A percentile compares a stretch with the other conserved stretches of the same genome.
These are phyloP conservation scores for Baronia brevicornis DNA, from an alignment of 2,888 invertebrate genomes.

Conservation along the genomic window DNA sequence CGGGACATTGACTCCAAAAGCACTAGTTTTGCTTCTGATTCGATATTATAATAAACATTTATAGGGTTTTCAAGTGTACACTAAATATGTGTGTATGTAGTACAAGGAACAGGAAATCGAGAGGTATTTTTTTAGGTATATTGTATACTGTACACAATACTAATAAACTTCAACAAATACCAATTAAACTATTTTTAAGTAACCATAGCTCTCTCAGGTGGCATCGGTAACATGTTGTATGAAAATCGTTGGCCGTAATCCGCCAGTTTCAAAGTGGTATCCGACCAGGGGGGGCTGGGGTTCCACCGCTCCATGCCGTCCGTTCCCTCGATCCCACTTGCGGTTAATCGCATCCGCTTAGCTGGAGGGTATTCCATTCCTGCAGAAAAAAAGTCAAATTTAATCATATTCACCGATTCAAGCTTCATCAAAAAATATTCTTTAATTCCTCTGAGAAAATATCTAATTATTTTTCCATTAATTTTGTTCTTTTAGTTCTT, in stretches of 20 bases:
- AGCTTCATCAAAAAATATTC: background rate
- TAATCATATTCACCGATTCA: too few species aligned
- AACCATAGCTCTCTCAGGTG: constrained; percentile 79
- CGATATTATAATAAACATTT: too few species aligned
- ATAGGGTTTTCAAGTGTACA: too few species aligned
- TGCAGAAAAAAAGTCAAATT: constrained; percentile 21
- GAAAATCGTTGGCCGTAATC: constrained; percentile 87
- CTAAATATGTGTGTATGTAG: too few species aligned
- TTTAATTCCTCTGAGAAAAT: too few species aligned
- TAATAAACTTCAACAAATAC: background rate
- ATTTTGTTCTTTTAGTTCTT: too few species aligned
- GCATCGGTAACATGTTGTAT: constrained; percentile 80
- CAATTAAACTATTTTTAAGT: constrained; percentile 35
- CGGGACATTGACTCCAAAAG: too few species aligned
- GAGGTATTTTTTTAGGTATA: too few species aligned
- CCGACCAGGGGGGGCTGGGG: constrained; percentile 91
- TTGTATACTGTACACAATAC: background rate
- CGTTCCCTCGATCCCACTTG: constrained; percentile 61
- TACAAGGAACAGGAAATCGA: too few species aligned
- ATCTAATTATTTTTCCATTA: too few species aligned
- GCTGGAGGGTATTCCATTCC: constrained; percentile 57
- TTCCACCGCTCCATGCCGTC: constrained; percentile 91
- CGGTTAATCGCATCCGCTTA: constrained; percentile 54
- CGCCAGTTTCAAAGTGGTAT: constrained; percentile 85
- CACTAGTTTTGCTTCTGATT: too few species aligned